Evolutionary conservation across 2,888 invertebrate genomes (phyloP).

Genomic region (Oeneis ivallda): DNA sequence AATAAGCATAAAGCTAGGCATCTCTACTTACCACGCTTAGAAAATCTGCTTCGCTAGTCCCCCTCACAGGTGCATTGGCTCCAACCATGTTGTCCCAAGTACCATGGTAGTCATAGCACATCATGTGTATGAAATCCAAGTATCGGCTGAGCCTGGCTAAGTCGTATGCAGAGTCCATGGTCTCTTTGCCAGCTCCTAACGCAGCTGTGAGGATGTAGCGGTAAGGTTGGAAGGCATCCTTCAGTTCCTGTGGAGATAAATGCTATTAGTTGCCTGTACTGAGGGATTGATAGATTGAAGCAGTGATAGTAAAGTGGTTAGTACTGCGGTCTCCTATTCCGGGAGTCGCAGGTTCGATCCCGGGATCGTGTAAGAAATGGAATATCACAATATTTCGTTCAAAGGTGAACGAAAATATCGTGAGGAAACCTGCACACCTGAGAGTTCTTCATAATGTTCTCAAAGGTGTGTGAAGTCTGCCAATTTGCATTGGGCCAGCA

Average conservation of each 20-base stretch:
- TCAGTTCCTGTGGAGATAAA: slow-evolving; percentile 82
- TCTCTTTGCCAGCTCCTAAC: slow-evolving; percentile 88
- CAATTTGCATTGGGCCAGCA: no score
- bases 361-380: no score
- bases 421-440: no score
- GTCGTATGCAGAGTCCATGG: slow-evolving; percentile 90
- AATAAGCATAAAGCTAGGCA: background rate
- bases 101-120: slow-evolving; percentile 95
- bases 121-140: slow-evolving; percentile 89
- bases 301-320: no score
- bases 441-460: no score
- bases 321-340: no score
- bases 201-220: slow-evolving; percentile 90
- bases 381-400: no score
- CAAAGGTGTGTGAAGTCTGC: no score
- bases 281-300: no score
- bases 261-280: no score
- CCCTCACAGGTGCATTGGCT: slow-evolving; percentile 88
- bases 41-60: slow-evolving; percentile 72
- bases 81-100: slow-evolving; percentile 89
- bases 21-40: slow-evolving; percentile 85
- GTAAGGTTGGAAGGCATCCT: slow-evolving; percentile 85
- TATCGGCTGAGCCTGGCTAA: slow-evolving; percentile 85
- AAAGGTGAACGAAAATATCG: no score
- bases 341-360: no score